Evolutionary conservation across 1,140 invertebrate genomes (phyloP).

Genomic region (Aculops lycopersici): DNA sequence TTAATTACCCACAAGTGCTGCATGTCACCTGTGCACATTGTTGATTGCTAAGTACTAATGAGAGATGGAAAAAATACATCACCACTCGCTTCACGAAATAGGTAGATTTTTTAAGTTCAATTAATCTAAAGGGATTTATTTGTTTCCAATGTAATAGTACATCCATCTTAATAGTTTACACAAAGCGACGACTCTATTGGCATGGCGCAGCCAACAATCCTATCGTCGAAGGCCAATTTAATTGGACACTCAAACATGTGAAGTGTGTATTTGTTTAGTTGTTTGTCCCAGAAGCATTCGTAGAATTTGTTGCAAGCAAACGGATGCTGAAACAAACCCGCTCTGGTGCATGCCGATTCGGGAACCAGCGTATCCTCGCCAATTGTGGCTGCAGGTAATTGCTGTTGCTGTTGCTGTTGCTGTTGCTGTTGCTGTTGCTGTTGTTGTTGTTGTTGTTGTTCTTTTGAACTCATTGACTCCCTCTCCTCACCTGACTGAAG

Average conservation of each 20-base stretch:
- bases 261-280: constrained; percentile 37
- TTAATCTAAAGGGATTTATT: no score
- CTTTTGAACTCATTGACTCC: no score
- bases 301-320: constrained; percentile 52
- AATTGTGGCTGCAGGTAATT: not conserved
- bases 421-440: constrained; percentile 9
- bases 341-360: constrained; percentile 27
- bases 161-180: constrained; percentile 8
- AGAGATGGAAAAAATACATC: no score
- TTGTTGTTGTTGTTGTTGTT: constrained; percentile 4
- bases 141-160: no score
- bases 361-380: constrained; percentile 6
- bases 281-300: constrained; percentile 44
- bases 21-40: no score
- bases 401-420: constrained; percentile 12
- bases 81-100: no score
- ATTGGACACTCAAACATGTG: constrained; percentile 47
- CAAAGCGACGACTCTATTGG: constrained; percentile 9
- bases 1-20: no score
- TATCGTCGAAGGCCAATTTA: constrained; percentile 34
- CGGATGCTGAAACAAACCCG: constrained; percentile 46
- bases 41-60: no score
- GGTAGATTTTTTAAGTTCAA: no score
- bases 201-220: constrained; percentile 27
- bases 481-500: no score